Conservation (phyloP, 2,797 vertebrate genomes). For the Microctenopoma stevenorrisi region DNA sequence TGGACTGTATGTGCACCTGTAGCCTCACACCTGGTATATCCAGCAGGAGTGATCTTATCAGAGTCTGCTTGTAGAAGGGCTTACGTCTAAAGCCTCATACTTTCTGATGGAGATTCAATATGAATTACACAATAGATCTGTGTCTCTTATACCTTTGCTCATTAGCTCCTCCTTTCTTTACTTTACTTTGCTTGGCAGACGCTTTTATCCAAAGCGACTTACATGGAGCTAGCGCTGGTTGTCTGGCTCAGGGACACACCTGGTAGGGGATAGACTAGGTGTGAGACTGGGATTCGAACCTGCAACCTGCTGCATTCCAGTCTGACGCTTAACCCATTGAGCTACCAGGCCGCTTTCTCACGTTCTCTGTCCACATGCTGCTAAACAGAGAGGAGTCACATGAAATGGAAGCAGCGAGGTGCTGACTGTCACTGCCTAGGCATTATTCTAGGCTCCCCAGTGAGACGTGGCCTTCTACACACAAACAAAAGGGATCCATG, state of each 20-base stretch:
- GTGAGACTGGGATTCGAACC: too few relatives aligned
- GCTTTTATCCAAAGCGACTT: too few relatives aligned
- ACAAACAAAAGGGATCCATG: slow-evolving; percentile 76
- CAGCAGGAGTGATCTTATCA: slow-evolving; percentile 18
- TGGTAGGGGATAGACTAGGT: too few relatives aligned
- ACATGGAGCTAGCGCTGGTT: too few relatives aligned
- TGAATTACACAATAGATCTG: slow-evolving; percentile 30
- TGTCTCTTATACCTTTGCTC: slow-evolving; percentile 11
- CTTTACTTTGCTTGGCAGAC: too few relatives aligned
- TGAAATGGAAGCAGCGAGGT: slow-evolving; percentile 56
- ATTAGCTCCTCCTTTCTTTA: slow-evolving; percentile 1
- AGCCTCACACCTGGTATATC: slow-evolving; percentile 15
- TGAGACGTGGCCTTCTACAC: slow-evolving; percentile 60
- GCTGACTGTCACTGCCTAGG: slow-evolving; percentile 55
- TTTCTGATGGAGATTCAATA: slow-evolving; percentile 13
- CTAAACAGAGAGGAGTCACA: slow-evolving; percentile 44
- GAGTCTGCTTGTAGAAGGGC: slow-evolving; percentile 15
- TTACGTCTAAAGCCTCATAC: slow-evolving; percentile 30
- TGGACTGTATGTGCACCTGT: slow-evolving; percentile 20
- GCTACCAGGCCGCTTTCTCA: not conserved
- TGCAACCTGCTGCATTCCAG: too few relatives aligned
- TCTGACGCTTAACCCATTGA: too few relatives aligned
- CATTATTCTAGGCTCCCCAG: slow-evolving; percentile 65
- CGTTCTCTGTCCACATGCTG: slow-evolving; percentile 9
- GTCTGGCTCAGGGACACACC: too few relatives aligned